Base-by-base conservation (phyloP, 2,113 vertebrate species). In the Podocnemis expansa region DNA sequence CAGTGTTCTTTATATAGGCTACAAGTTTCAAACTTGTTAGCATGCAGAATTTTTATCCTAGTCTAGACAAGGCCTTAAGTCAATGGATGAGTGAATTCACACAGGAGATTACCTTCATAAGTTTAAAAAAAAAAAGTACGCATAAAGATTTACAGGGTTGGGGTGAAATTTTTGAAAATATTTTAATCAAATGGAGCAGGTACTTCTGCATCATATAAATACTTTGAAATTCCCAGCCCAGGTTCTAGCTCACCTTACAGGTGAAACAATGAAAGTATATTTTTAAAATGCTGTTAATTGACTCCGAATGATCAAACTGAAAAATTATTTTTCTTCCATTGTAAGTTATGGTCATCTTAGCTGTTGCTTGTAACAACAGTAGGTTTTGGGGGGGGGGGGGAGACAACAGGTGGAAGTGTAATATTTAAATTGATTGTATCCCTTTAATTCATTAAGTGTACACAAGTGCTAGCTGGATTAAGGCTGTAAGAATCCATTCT, bases 91-190 rank as follows among this genome's bases (percentile, higher is more conserved):
- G 24, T 76, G 25, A 43, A 45, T 43, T 76, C 8, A 0, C 25
- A 11, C 1, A 1, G 5, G 80, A n/a, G 8, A 4, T 21, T 22
- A 4, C 8, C 79, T 85, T 56, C 2, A 0, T 29, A 1, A 4
- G 54, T 85, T 17, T 16, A 52, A 52, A 52, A 52, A 51, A 12
- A 85, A 47, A 17, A 22, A 5, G 8, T 38, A 34, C 41, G 38
- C 51, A 25, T 67, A 4, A 16, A 80, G 3, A 1, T 19, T 25
- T 83, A 82, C 34, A 12, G 60, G 17, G 2, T 73, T 5, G 5
- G 21, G 1, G 1, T 14, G 47, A 49, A 10, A 21, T 29, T 76
- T 27, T 45, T 25, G 25, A 13, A 27, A 76, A 41, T 76, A 6
- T 6, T 24, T 27, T 45, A 52, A 27, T 45, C 38, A 12, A 47